Evolutionary conservation across 1,140 invertebrate genomes (phyloP).

Genomic region (Ridgeia piscesae): DNA sequence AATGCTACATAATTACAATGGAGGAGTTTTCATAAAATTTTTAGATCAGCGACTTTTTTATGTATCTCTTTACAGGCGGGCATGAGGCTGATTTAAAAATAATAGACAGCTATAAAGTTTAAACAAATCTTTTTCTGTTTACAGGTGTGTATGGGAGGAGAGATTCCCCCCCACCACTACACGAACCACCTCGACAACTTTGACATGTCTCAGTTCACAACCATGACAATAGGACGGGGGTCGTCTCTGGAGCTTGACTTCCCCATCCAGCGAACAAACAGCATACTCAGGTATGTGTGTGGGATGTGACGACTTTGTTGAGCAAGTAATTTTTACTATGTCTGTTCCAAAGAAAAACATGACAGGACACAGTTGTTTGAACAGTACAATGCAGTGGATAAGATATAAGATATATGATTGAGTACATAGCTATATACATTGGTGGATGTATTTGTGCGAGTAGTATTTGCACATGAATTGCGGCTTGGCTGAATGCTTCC

Average conservation of each 20-base stretch:
- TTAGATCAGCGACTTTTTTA: background rate
- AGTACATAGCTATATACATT: no score
- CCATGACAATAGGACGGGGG: background rate
- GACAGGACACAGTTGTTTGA: no score
- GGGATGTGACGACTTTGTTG: background rate
- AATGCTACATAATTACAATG: background rate
- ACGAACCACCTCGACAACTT: constrained; percentile 8
- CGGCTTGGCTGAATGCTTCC: no score
- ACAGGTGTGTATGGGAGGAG: constrained; percentile 15
- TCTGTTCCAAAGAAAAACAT: background rate
- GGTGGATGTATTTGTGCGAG: no score
- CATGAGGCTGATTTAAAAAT: no score
- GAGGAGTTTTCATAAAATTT: background rate
- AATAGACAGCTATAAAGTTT: no score
- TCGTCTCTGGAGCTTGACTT: constrained; percentile 23
- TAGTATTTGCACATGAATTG: no score
- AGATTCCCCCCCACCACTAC: background rate
- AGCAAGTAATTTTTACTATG: background rate
- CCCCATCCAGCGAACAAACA: background rate
- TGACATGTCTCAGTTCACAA: constrained; percentile 15
- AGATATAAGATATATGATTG: no score
- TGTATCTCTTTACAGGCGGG: background rate
- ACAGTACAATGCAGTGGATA: no score
- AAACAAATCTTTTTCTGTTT: background rate
- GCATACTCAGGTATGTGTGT: background rate